A percentile compares a stretch with the other conserved stretches of the same genome.
phyloP scores from a whole-genome alignment of 92 coral and sea anemone genomes.

The Epizoanthus ramosus region DNA sequence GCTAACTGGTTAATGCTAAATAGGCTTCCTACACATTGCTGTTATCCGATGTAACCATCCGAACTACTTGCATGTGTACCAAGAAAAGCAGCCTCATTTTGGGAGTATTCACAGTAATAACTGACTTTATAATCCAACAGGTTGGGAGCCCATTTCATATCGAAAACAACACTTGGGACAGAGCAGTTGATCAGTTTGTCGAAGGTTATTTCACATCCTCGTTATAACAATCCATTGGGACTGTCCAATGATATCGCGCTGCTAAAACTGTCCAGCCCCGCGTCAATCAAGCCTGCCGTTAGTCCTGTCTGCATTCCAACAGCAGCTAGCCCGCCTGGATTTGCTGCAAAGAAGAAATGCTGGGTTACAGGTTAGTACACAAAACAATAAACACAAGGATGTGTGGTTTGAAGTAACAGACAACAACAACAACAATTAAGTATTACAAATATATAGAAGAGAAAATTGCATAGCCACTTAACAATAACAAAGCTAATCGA shows the following conservation, averaged over 20 bases:
- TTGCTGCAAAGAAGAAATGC: conserved; percentile 2
- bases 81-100: no score
- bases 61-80: no score
- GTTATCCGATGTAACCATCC: no score
- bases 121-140: not conserved
- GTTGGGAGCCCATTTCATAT: conserved; percentile 18
- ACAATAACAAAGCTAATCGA: no score
- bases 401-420: not conserved
- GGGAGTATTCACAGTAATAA: no score
- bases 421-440: no score
- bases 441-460: no score
- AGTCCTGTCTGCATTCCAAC: conserved; percentile 6
- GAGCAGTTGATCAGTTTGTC: conserved; percentile 8
- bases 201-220: conserved; percentile 6
- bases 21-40: no score
- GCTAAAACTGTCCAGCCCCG: conserved; percentile 10
- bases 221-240: not conserved
- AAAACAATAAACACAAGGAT: not conserved
- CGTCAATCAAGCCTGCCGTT: not conserved
- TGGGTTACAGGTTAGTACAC: conserved; percentile 24
- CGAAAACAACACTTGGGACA: not conserved
- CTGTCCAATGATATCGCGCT: conserved; percentile 15
- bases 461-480: no score
- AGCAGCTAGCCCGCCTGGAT: not conserved
- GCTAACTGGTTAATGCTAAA: no score